Evolutionary conservation across 1,140 invertebrate species (phyloP).

Genomic region (Drosophila trapezifrons): DNA sequence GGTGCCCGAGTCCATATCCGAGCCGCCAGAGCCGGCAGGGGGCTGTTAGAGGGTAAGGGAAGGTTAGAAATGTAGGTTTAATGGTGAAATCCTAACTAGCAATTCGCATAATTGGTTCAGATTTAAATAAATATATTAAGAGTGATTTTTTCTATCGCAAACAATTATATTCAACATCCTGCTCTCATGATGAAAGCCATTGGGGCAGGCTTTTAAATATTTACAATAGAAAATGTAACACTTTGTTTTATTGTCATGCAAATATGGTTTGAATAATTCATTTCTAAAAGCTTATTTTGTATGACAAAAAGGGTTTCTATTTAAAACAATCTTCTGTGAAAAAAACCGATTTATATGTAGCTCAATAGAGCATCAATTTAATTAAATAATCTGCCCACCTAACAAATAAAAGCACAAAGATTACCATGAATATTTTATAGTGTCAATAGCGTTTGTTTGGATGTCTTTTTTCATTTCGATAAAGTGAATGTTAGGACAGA

Average conservation of each 20-base stretch:
- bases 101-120: conserved; percentile 14
- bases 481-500: conserved; percentile 18
- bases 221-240: conserved; percentile 18
- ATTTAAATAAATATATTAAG: not conserved
- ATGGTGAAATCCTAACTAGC: not conserved
- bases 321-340: not conserved
- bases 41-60: conserved; percentile 9
- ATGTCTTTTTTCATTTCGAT: conserved; percentile 4
- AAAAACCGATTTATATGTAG: conserved; percentile 1
- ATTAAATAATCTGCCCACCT: not conserved
- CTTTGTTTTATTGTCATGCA: conserved; percentile 6
- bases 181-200: not conserved
- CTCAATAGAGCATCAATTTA: conserved; percentile 1
- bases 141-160: not conserved
- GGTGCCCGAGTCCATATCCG: conserved; percentile 75
- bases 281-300: not conserved
- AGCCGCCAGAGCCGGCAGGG: conserved; percentile 39
- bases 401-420: conserved; percentile 14
- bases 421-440: conserved; percentile 7
- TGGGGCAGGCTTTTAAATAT: conserved; percentile 4
- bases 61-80: not conserved
- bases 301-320: not conserved
- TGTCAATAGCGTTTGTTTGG: conserved; percentile 1
- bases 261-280: conserved; percentile 20
- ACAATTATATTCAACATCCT: not conserved